Evolutionary conservation across 2,888 invertebrate genomes (phyloP), one percentile per base, ranked within the genome.

Genomic region (Eristalis tenax): DNA sequence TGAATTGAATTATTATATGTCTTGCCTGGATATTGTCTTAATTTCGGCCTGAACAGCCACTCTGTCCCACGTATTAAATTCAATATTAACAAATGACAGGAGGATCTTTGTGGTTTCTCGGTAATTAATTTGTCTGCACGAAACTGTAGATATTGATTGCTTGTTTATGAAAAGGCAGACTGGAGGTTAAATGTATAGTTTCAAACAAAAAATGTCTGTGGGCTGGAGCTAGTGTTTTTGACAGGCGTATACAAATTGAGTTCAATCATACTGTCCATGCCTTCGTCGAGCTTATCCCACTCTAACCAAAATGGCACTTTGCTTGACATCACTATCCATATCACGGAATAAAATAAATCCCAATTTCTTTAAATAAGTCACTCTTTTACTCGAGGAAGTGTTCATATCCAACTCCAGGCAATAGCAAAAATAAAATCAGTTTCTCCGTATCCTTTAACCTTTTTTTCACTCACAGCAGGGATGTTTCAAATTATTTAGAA

Each of bases 401-500:
- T 50, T 50, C 18, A 18, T 8, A n/a, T 18, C 8, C 50, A 18
- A 1, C 50, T 8, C 8, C 8, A 50, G 5, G 8, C 2, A 50
- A 50, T 18, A 22, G 18, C 18, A n/a, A 50, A 50, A 18, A 50
- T 5, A n/a, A 50, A 18, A 50, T 8, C 50, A 50, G 18, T 50
- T 50, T 18, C 5, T 50, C 8, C 18, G 50, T 18, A 23, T 18
- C 26, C 15, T 5, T 13, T 26, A 59, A 59, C 59, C 26, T 59
- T 28, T 28, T 15, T 22, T 32, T 59, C 15, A 23, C 65, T n/a
- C 56, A 63, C 64, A 38, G 18, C 18, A 69, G 32, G 63, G 71
- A 77, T 71, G 35, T 64, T 73, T 74, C 32, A 79, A 70, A 74
- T 79, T 74, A 79, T 61, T 70, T 74, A n/a, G 22, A 74, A 79